Conservation (phyloP, 2,113 vertebrate species). For the Sapajus apella region DNA sequence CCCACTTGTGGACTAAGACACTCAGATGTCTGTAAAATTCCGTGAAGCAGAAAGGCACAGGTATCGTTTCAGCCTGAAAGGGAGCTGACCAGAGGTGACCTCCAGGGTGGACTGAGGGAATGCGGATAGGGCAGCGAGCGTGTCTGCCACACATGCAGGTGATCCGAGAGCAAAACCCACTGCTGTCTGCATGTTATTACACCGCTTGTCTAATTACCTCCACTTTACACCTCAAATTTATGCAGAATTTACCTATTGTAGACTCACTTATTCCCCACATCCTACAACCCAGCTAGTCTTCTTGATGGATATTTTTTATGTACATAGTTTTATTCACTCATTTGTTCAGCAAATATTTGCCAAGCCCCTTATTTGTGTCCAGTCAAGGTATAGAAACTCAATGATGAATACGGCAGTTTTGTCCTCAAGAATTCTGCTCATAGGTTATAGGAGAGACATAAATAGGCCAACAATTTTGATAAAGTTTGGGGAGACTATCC, state of each 20-base stretch:
- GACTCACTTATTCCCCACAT: not conserved
- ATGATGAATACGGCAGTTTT: not conserved
- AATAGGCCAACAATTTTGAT: not conserved
- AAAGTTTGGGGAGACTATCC: not conserved
- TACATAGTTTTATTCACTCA: not conserved
- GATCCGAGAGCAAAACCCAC: too few relatives aligned
- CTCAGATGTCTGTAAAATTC: not conserved
- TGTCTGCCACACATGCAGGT: fast-evolving
- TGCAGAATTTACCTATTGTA: not conserved
- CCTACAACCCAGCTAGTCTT: not conserved
- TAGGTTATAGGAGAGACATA: not conserved
- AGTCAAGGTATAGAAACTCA: not conserved
- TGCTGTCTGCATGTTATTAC: fast-evolving
- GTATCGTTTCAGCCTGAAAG: not conserved
- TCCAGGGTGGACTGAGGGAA: not conserved
- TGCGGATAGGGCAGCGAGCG: not conserved
- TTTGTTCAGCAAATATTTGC: slow-evolving; percentile 46
- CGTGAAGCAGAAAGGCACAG: not conserved
- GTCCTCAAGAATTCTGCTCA: not conserved
- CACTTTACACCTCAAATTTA: not conserved
- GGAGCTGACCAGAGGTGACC: not conserved
- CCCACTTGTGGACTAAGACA: not conserved
- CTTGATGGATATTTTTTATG: not conserved
- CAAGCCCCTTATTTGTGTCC: not conserved
- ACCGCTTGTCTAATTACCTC: not conserved